A percentile compares a stretch with the other conserved stretches of the same genome.
Conservation (phyloP, 2,797 vertebrate species). For the Gastrophryne carolinensis region DNA sequence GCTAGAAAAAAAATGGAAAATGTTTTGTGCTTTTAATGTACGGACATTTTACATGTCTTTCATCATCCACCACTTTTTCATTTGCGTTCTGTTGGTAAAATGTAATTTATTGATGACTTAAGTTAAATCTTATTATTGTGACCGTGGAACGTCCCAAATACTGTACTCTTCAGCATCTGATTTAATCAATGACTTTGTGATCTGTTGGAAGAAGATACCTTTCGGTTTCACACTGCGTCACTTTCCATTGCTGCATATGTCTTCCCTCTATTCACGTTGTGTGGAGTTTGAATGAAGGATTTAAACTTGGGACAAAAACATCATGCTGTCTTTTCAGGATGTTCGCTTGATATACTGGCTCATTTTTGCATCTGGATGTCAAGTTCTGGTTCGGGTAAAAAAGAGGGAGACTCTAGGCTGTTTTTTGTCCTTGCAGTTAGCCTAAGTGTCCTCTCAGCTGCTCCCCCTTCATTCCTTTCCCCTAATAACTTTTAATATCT, state of each 20-base stretch:
- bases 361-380: constrained; percentile 66
- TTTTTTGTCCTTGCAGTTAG: constrained; percentile 55
- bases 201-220: constrained; percentile 58
- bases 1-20: constrained; percentile 63
- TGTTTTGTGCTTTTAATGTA: neutral
- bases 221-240: constrained; percentile 65
- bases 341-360: constrained; percentile 54
- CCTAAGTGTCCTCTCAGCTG: constrained; percentile 64
- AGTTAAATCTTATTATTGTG: constrained; percentile 4
- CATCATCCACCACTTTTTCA: constrained; percentile 15
- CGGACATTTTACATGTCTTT: neutral
- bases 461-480: constrained; percentile 62
- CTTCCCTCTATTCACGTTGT: constrained; percentile 67
- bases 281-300: constrained; percentile 61
- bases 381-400: constrained; percentile 64
- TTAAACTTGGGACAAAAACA: constrained; percentile 56
- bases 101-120: neutral
- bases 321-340: constrained; percentile 57
- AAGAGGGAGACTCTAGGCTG: constrained; percentile 66
- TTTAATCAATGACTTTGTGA: constrained; percentile 43
- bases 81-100: neutral
- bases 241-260: constrained; percentile 66
- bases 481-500: constrained; percentile 53
- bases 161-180: neutral
- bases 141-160: constrained; percentile 1